Evolutionary conservation across 2,113 vertebrate genomes (phyloP), one percentile per base, ranked within the genome.

Genomic region (Chlamydotis undulata): DNA sequence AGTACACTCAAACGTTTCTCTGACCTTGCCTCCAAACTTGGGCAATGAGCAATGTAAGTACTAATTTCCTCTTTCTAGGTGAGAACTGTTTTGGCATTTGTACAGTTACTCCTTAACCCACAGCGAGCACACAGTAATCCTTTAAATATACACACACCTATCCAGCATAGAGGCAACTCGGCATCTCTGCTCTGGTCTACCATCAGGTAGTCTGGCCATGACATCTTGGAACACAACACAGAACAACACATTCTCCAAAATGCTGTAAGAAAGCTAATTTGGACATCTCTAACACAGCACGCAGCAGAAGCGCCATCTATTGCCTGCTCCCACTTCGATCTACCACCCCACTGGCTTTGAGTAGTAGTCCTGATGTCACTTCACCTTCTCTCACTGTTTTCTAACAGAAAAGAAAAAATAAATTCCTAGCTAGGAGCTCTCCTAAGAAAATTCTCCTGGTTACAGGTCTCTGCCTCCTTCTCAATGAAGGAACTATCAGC

Each of bases 71-170:
- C 41, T 56, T 87, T 45, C 15, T 28, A 26, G 4, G 1, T 3
- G 14, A 81, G 4, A 83, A 33, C 13, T 50, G 13, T 43, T 83
- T n/a, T 73, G 33, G 60, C 29, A 71, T 68, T 87, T 56, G n/a
- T 28, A 63, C 22, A 63, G n/a, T 52, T 73, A 74, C 9, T 80
- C 43, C 39, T 49, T 37, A 64, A 74, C 18, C 87, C 53, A 45
- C 5, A 0, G 0, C 77, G 21, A 86, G 8, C 9, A 55, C 28
- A 9, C 4, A 18, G 33, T 19, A 76, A 77, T 19, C 21, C 22
- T 83, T 77, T 43, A 63, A 9, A 67, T 6, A 28, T 6, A 41
- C 19, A 43, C 14, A 31, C 17, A 9, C 12, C 17, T 16, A 14
- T 14, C 50, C 0, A 67, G 24, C 18, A 73, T 0, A 77, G 37